Evolutionary conservation across 1,140 invertebrate species (phyloP), one percentile per base, ranked within the genome.

Genomic region (Goniozus legneri): DNA sequence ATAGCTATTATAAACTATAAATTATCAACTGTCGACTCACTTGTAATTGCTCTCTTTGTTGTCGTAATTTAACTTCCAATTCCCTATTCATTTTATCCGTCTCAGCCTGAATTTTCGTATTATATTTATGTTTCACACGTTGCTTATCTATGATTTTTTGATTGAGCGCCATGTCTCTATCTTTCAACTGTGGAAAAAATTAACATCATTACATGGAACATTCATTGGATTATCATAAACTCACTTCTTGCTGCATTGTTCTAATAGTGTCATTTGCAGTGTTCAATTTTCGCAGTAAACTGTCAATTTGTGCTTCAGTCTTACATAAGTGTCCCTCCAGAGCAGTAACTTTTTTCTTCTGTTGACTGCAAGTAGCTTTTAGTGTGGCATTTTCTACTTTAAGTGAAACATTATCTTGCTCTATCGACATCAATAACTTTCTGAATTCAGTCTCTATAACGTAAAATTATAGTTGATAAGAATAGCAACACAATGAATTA

Each of bases 121-220:
- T 82, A 51, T 82, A 85, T 59, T 84, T 86, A 50, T 84, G 79
- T 65, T 89, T 89, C 22, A 83, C 82, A 54, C 83, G 84, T 62
- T 89, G 84, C 56, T 85, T 87, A 47, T 91, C 87, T 20, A 88
- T 74, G 18, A 84, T 79, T 44, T 85, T 81, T 66, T 88, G 84
- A 52, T 80, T 86, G 0, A 91, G 65, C 40, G 80, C 77, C 50
- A 83, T 70, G 45, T 88, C 83, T 61, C 87, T 85, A 52, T 87
- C 84, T 60, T 79, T 80, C 6, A 89, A 40, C 64, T 72, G 16
- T 3, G 42, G 36, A 34, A 30, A 41, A 7, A 34, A 15, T 2
- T 32, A 44, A 46, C n/a, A n/a, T n/a, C n/a, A 39, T 32, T 39
- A 15, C 2, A 39, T 30, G 21, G 22, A 49, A 21, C 13, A 55